Evolutionary conservation across 2,113 vertebrate species (phyloP).

Genomic region (Marmota monax): DNA sequence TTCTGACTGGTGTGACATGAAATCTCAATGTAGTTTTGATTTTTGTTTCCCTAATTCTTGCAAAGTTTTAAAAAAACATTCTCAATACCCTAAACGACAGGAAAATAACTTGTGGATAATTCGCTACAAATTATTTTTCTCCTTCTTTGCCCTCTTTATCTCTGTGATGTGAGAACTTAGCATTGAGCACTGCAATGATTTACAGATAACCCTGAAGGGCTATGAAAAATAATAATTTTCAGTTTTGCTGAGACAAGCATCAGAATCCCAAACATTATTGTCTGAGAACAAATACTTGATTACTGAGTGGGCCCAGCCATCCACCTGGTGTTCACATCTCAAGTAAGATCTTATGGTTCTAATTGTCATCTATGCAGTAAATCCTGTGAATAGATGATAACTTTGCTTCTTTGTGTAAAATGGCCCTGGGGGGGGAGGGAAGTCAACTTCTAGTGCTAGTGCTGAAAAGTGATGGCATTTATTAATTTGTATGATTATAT

Average conservation of each 20-base stretch:
- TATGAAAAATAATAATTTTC: conserved; percentile 53
- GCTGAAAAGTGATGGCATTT: conserved; percentile 36
- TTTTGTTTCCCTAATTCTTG: not conserved
- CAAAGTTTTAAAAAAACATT: conserved; percentile 50
- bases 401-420: conserved; percentile 61
- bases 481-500: conserved; percentile 64
- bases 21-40: too few species aligned
- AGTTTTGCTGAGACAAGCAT: conserved; percentile 58
- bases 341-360: not conserved
- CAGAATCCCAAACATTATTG: conserved; percentile 48
- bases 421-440: not conserved
- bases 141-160: conserved; percentile 31
- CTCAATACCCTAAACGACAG: conserved; percentile 5
- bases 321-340: conserved; percentile 36
- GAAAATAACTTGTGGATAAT: conserved; percentile 56
- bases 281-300: conserved; percentile 56
- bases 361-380: conserved; percentile 45
- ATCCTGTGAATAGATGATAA: conserved; percentile 35
- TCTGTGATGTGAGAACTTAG: conserved; percentile 46
- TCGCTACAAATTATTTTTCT: conserved; percentile 38
- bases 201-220: conserved; percentile 27
- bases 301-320: conserved; percentile 16
- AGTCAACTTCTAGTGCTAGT: conserved; percentile 32
- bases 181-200: conserved; percentile 3
- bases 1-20: too few species aligned